These are phyloP conservation scores for Monodelphis domestica DNA, from an alignment of 2,797 vertebrate genomes.

Conservation along the genomic window DNA sequence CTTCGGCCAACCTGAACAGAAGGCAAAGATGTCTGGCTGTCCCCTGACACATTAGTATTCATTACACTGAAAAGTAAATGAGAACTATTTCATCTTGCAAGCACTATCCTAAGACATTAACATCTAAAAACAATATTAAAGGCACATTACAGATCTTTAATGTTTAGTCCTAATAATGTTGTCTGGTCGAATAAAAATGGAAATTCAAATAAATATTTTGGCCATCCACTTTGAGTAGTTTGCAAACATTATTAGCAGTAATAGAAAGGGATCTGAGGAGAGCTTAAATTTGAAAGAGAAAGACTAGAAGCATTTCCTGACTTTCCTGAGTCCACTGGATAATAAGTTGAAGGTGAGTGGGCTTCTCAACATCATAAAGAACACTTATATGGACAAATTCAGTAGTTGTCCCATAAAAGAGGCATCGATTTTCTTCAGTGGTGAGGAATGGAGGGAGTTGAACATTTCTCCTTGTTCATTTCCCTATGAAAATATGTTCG, in stretches of 20 bases:
- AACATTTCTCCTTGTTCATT: not conserved
- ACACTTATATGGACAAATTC: not conserved
- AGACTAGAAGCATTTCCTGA: not conserved
- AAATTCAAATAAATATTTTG: conserved; percentile 78
- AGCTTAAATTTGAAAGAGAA: conserved; percentile 7
- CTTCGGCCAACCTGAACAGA: conserved; percentile 71
- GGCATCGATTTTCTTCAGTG: not conserved
- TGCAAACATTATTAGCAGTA: conserved; percentile 51
- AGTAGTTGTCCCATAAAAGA: not conserved
- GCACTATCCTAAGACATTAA: conserved; percentile 73
- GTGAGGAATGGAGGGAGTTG: not conserved
- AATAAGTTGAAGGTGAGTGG: not conserved
- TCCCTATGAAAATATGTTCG: not conserved
- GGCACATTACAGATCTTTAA: conserved; percentile 77
- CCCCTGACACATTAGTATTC: conserved; percentile 77
- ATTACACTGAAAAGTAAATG: conserved; percentile 79
- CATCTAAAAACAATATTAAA: conserved; percentile 81
- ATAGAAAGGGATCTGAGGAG: conserved; percentile 39
- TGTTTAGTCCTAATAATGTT: conserved; percentile 75
- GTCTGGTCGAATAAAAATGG: conserved; percentile 78
- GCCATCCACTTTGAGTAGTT: conserved; percentile 59
- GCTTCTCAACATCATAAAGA: not conserved
- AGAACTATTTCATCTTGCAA: conserved; percentile 81
- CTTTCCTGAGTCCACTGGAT: no score
- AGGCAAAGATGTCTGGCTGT: conserved; percentile 69